Percentiles rank a stretch among this genome's conserved stretches.
Conservation (phyloP, 1,140 invertebrate species). For the Leguminivora glycinivorella region DNA sequence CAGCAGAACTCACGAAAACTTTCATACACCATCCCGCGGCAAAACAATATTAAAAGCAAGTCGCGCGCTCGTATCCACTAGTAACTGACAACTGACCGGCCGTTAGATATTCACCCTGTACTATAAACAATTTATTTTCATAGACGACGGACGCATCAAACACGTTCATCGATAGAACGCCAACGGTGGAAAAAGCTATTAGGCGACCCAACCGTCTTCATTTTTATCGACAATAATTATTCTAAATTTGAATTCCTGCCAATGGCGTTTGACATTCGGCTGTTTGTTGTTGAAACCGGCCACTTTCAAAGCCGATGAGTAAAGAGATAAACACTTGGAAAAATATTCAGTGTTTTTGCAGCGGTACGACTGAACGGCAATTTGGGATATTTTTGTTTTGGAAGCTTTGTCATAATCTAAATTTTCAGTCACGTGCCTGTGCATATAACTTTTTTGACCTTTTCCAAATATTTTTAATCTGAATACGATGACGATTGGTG, state of each 20-base stretch:
- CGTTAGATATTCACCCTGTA: slow-evolving; percentile 56
- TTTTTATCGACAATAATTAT: slow-evolving; percentile 34
- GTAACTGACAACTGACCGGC: slow-evolving; percentile 68
- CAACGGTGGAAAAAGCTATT: slow-evolving; percentile 35
- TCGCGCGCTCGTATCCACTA: slow-evolving; percentile 55
- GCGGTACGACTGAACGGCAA: slow-evolving; percentile 11
- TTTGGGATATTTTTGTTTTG: slow-evolving; percentile 22
- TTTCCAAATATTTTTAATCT: too few relatives aligned
- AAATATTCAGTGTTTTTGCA: slow-evolving; percentile 19
- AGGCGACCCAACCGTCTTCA: slow-evolving; percentile 30
- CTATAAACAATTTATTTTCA: slow-evolving; percentile 73
- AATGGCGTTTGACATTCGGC: slow-evolving; percentile 31
- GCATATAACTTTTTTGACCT: too few relatives aligned
- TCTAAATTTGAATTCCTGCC: slow-evolving; percentile 40
- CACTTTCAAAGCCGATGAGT: slow-evolving; percentile 27
- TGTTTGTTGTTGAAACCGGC: slow-evolving; percentile 26
- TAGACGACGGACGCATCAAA: slow-evolving; percentile 58
- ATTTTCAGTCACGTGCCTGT: too few relatives aligned
- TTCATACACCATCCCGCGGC: slow-evolving; percentile 25
- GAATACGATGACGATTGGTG: too few relatives aligned
- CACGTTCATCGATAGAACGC: slow-evolving; percentile 46
- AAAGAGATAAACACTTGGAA: slow-evolving; percentile 27
- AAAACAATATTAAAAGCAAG: slow-evolving; percentile 50
- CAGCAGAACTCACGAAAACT: slow-evolving; percentile 34
- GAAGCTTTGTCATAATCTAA: too few relatives aligned